Conservation (phyloP, 2,888 invertebrate genomes). For the Ceramica pisi region DNA sequence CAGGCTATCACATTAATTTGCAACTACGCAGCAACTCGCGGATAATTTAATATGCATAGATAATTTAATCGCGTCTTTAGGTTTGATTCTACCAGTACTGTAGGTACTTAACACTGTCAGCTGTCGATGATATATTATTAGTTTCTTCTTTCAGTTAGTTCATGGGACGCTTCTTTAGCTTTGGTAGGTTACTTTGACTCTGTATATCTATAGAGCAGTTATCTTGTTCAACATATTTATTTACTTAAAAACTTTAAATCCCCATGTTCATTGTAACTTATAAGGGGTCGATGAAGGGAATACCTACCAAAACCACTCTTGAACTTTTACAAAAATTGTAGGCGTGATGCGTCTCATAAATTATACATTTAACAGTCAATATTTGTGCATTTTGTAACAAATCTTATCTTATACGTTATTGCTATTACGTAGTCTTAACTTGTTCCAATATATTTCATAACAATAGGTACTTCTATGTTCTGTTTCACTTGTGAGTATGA, state of each 20-base stretch:
- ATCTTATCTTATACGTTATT: conserved; percentile 58
- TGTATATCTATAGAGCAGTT: not conserved
- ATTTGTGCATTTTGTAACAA: conserved; percentile 55
- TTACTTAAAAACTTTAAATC: not conserved
- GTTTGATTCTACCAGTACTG: no score
- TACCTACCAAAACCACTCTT: not conserved
- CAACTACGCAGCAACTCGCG: no score
- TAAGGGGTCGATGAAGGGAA: not conserved
- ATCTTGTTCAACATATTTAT: not conserved
- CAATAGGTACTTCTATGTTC: conserved; percentile 24
- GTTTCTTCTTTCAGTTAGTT: not conserved
- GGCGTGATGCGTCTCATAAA: conserved; percentile 10
- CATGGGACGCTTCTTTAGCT: not conserved
- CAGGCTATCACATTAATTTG: no score
- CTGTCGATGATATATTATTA: no score
- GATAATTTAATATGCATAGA: no score
- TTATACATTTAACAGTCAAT: conserved; percentile 22
- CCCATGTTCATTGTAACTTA: not conserved
- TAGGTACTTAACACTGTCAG: no score
- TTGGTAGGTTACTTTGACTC: not conserved
- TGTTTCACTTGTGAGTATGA: conserved; percentile 17
- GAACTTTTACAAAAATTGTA: not conserved
- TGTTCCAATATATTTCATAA: conserved; percentile 61
- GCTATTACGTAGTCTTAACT: conserved; percentile 65
- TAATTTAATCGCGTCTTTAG: no score